Percentiles rank a stretch among this genome's conserved stretches.
phyloP scores from a whole-genome alignment of 1,140 invertebrate species.

The Papilio aristodemus region DNA sequence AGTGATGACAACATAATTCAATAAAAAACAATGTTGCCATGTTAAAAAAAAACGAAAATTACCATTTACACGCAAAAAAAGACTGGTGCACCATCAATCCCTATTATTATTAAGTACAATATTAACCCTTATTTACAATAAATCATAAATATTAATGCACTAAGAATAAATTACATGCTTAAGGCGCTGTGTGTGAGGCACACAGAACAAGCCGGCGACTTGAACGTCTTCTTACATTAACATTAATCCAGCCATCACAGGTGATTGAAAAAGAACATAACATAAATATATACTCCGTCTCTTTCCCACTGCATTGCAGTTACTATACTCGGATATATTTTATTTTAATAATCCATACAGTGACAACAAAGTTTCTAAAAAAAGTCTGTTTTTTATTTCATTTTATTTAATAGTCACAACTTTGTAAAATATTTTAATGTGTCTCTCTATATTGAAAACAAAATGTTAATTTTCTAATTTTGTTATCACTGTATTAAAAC shows the following conservation, averaged over 20 bases:
- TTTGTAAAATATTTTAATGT: background rate
- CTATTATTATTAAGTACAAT: constrained; percentile 71
- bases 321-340: constrained; percentile 43
- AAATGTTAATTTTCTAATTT: constrained; percentile 1
- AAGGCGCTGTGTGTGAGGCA: constrained; percentile 49
- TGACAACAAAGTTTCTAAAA: constrained; percentile 30
- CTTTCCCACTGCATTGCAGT: constrained; percentile 72
- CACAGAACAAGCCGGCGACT: constrained; percentile 44
- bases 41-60: constrained; percentile 6
- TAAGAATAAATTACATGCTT: constrained; percentile 67
- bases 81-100: constrained; percentile 51
- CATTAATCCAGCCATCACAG: constrained; percentile 44
- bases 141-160: constrained; percentile 63
- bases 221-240: constrained; percentile 8
- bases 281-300: constrained; percentile 56
- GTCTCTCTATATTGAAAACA: background rate
- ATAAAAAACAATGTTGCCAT: constrained; percentile 15
- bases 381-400: background rate
- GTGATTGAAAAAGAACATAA: constrained; percentile 49
- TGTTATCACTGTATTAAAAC: constrained; percentile 21
- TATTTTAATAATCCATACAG: constrained; percentile 13
- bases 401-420: background rate
- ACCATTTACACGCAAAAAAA: constrained; percentile 6
- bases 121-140: constrained; percentile 74
- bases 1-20: constrained; percentile 16